Conservation (phyloP, 2,888 invertebrate species). For the Eumerus sabulonum region DNA sequence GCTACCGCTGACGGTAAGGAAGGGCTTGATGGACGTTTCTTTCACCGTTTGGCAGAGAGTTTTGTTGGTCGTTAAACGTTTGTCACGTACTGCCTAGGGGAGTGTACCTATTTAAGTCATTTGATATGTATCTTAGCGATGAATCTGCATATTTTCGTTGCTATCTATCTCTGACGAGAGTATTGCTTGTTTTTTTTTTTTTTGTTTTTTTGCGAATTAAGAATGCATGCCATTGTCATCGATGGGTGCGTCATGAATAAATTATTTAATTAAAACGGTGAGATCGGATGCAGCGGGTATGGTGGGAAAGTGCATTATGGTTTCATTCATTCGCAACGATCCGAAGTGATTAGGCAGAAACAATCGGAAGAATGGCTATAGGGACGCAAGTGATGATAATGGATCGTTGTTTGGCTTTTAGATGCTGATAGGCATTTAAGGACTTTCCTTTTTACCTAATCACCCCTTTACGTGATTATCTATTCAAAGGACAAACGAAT, state of each 20-base stretch:
- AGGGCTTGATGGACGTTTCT: constrained; percentile 11
- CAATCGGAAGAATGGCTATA: no score
- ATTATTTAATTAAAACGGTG: constrained; percentile 53
- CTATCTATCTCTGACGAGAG: constrained; percentile 46
- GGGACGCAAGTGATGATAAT: no score
- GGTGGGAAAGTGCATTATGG: constrained; percentile 36
- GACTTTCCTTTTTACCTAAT: no score
- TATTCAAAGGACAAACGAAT: no score
- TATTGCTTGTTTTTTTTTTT: constrained; percentile 17
- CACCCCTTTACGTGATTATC: no score
- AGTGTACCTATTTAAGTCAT: constrained; percentile 54
- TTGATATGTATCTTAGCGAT: constrained; percentile 65
- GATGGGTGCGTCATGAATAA: constrained; percentile 62
- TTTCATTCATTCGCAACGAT: background rate
- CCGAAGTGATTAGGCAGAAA: no score
- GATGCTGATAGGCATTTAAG: no score
- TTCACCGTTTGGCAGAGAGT: constrained; percentile 22
- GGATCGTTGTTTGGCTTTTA: no score
- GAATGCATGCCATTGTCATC: constrained; percentile 56
- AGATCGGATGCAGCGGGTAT: constrained; percentile 19
- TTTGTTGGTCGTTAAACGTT: constrained; percentile 41
- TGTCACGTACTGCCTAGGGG: constrained; percentile 51
- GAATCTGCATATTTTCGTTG: constrained; percentile 60
- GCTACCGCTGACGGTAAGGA: background rate
- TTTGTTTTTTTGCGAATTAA: constrained; percentile 37